Conservation (phyloP, 1,140 invertebrate genomes). For the Psilanteris sp. region DNA sequence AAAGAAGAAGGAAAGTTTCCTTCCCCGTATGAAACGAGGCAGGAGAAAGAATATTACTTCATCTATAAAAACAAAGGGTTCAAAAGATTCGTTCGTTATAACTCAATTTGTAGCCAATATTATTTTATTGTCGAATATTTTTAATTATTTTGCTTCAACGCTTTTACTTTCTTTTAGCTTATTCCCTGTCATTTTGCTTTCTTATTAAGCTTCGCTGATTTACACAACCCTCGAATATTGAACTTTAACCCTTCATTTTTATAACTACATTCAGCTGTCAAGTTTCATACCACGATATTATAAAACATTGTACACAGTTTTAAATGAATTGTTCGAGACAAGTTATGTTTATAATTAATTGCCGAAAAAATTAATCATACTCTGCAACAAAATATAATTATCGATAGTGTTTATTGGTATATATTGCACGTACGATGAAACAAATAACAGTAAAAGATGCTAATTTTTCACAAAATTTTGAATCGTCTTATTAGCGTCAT, state of each 20-base stretch:
- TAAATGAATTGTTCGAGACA: constrained; percentile 6
- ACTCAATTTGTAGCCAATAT: constrained; percentile 78
- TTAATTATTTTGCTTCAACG: constrained; percentile 76
- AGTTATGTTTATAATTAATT: too few relatives aligned
- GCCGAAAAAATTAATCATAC: too few relatives aligned
- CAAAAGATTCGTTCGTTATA: constrained; percentile 56
- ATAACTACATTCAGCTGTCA: constrained; percentile 68
- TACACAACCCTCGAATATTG: constrained; percentile 69
- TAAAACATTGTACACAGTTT: constrained; percentile 42
- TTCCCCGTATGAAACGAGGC: constrained; percentile 3
- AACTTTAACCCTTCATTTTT: constrained; percentile 74
- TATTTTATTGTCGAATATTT: constrained; percentile 77
- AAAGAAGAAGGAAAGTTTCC: constrained; percentile 39
- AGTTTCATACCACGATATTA: constrained; percentile 41
- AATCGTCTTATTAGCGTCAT: constrained; percentile 51
- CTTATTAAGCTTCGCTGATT: constrained; percentile 73
- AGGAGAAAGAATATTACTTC: constrained; percentile 68
- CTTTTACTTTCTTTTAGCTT: constrained; percentile 62
- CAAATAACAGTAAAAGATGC: constrained; percentile 27
- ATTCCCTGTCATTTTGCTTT: constrained; percentile 59
- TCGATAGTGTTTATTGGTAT: too few relatives aligned
- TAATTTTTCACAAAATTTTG: constrained; percentile 31
- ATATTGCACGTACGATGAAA: constrained; percentile 4
- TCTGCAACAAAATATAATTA: too few relatives aligned
- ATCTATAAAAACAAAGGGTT: constrained; percentile 69